Conservation (phyloP, 2,113 vertebrate species). For the Halcyon malimbica region DNA sequence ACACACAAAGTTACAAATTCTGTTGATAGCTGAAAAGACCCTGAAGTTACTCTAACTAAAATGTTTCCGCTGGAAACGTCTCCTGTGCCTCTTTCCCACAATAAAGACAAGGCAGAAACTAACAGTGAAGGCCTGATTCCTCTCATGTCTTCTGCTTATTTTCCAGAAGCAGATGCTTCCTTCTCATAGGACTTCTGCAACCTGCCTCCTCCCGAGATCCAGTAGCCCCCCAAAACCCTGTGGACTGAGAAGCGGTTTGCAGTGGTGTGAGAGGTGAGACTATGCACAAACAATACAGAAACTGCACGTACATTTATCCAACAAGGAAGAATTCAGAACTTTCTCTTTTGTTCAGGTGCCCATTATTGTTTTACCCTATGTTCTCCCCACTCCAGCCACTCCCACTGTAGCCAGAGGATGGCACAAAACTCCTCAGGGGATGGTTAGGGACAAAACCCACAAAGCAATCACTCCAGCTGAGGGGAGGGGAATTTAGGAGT, state of each 20-base stretch:
- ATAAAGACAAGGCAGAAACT: not conserved
- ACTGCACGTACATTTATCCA: rapidly evolving
- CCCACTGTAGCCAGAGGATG: not conserved
- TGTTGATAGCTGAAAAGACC: not conserved
- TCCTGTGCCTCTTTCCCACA: not conserved
- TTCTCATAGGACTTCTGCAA: not conserved
- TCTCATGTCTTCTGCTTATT: not conserved
- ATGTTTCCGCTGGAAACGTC: not conserved
- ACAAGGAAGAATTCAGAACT: not conserved
- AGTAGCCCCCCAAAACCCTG: not conserved
- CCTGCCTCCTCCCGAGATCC: not conserved
- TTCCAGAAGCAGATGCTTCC: not conserved
- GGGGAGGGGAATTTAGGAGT: not conserved
- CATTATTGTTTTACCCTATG: not conserved
- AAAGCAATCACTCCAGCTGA: not conserved
- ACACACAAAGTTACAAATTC: not conserved
- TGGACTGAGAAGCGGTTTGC: not conserved
- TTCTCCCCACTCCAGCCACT: not conserved
- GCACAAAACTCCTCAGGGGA: not conserved
- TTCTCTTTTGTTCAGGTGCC: not conserved
- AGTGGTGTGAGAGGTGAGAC: not conserved
- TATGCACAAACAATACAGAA: rapidly evolving
- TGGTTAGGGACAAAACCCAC: not conserved
- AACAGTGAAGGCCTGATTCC: not conserved
- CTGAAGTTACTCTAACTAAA: not conserved